These are phyloP conservation scores for Esox niger DNA, from an alignment of 2,113 vertebrate genomes.

Conservation along the genomic window DNA sequence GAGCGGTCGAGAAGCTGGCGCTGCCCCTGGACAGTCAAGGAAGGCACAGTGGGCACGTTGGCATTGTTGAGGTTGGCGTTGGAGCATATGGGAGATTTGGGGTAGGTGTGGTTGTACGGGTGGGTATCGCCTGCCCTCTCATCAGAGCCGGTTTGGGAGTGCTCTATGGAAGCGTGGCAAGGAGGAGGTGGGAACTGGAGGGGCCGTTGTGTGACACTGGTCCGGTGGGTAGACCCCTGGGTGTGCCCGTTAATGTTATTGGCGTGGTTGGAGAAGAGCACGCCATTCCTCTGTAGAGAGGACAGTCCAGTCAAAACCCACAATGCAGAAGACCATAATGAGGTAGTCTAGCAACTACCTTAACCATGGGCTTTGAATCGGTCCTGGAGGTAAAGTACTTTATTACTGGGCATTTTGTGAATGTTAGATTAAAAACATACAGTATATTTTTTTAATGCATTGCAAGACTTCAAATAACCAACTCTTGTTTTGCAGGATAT, in stretches of 20 bases:
- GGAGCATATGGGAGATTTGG: conserved; percentile 85
- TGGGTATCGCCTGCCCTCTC: conserved; percentile 70
- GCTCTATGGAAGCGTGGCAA: conserved; percentile 72
- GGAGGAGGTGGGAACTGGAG: conserved; percentile 88
- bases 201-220: conserved; percentile 91
- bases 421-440: no score
- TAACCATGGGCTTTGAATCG: no score
- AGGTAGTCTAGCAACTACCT: no score
- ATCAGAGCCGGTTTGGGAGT: conserved; percentile 39
- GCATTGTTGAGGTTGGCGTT: conserved; percentile 98
- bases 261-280: conserved; percentile 91
- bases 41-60: conserved; percentile 85
- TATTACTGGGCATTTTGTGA: no score
- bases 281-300: conserved; percentile 84
- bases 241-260: conserved; percentile 84
- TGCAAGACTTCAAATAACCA: no score
- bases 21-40: conserved; percentile 78
- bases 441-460: no score
- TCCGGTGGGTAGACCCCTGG: conserved; percentile 80
- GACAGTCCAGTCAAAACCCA: background rate
- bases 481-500: no score
- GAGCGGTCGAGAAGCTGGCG: conserved; percentile 36
- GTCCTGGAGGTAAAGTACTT: no score
- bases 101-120: conserved; percentile 80
- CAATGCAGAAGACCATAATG: background rate